phyloP scores from a whole-genome alignment of 1,140 invertebrate genomes.

The Macrostomum lignano region DNA sequence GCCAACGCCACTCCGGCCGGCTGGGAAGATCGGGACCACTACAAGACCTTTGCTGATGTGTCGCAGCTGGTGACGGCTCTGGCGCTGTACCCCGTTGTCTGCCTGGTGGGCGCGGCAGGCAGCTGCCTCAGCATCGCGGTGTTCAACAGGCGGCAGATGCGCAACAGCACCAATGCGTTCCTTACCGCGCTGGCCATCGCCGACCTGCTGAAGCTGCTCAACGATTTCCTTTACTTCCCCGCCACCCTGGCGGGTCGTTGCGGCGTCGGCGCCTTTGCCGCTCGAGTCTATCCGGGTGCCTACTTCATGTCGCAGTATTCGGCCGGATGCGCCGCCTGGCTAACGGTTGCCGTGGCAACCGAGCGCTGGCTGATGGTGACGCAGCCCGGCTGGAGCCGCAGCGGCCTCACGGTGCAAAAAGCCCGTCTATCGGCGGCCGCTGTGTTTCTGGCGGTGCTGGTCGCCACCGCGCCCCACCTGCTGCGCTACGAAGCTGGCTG shows the following conservation, averaged over 20 bases:
- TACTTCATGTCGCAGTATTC: slow-evolving; percentile 21
- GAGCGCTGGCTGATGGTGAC: no score
- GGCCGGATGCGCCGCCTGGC: slow-evolving; percentile 21
- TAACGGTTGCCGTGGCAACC: slow-evolving; percentile 6
- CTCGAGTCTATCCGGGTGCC: slow-evolving; percentile 18
- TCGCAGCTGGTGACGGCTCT: slow-evolving; percentile 18
- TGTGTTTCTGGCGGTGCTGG: no score
- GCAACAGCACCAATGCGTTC: slow-evolving; percentile 42
- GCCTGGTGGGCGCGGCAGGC: slow-evolving; percentile 39
- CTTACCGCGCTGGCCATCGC: slow-evolving; percentile 42
- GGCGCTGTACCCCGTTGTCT: slow-evolving; percentile 38
- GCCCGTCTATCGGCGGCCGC: no score
- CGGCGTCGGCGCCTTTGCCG: slow-evolving; percentile 5
- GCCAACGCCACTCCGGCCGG: no score
- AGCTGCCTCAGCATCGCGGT: slow-evolving; percentile 43
- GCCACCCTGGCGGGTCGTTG: slow-evolving; percentile 27
- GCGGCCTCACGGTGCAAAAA: no score
- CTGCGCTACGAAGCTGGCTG: no score
- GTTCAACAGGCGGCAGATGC: slow-evolving; percentile 39
- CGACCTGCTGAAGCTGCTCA: slow-evolving; percentile 41
- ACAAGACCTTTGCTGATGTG: slow-evolving; percentile 15
- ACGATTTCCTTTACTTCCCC: slow-evolving; percentile 38
- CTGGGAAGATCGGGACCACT: slow-evolving; percentile 9
- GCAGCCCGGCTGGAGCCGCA: no score
- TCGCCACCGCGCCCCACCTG: no score